Evolutionary conservation across 2,888 invertebrate species (phyloP).

Genomic region (Dromius quadrimaculatus): DNA sequence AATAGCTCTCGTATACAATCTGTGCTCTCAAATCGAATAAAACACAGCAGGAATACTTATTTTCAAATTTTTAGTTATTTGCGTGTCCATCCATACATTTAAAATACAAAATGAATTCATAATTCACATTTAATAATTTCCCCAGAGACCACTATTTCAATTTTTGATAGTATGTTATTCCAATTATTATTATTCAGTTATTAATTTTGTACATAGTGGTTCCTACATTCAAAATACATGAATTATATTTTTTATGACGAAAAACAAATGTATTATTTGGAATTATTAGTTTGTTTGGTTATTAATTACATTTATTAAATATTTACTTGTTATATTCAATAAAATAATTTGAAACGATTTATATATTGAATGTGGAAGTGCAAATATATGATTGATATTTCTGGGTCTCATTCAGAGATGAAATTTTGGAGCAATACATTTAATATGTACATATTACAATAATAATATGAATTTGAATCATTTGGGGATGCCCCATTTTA

Average conservation of each 20-base stretch:
- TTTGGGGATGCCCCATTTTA: too few species aligned
- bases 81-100: background rate
- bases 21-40: background rate
- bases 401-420: background rate
- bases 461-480: too few species aligned
- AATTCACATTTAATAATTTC: constrained; percentile 35
- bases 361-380: background rate
- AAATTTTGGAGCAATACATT: background rate
- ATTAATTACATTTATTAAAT: too few species aligned
- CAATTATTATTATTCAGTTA: constrained; percentile 15
- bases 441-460: background rate
- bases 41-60: constrained; percentile 15
- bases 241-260: background rate
- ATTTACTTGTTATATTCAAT: constrained; percentile 17
- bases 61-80: constrained; percentile 8
- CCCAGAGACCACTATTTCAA: constrained; percentile 10
- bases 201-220: background rate
- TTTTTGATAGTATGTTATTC: constrained; percentile 30
- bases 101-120: constrained; percentile 13
- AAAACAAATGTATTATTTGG: background rate
- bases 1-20: constrained; percentile 4
- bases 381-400: constrained; percentile 18
- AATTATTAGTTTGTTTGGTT: too few species aligned
- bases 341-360: constrained; percentile 23
- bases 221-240: background rate